Base-by-base conservation (phyloP, 2,797 vertebrate genomes). In the Avahi laniger region DNA sequence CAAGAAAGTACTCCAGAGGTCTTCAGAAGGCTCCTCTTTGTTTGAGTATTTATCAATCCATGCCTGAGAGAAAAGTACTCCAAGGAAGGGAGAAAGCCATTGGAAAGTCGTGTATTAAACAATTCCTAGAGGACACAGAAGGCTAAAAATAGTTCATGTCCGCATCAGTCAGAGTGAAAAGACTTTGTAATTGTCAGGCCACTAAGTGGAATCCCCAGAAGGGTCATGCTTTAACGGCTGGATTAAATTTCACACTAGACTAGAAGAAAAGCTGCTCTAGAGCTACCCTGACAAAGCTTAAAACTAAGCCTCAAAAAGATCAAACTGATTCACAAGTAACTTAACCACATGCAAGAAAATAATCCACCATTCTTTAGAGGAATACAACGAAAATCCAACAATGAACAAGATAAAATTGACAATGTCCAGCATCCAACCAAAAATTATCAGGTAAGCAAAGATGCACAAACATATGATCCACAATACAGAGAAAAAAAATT, bases 311-410 rank as follows among this genome's bases (percentile, higher is more conserved):
- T 43, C 79, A 86, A 52, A 93, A 96, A 92, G 9, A 85, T 67
- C 46, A 91, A 84, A 72, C 7, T 20, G 28, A 89, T 41, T 54
- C 8, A 72, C 13, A 76, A 89, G 59, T 82, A 96, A 91, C 24
- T 73, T 79, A 92, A 82, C 17, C 35, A 0, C 33, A 93, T n/a
- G 7, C 15, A 95, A 88, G 33, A 95, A 94, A 69, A 28, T 52
- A 61, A 63, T 92, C 30, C 43, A 72, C 75, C 59, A 87, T 41
- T 92, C 33, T 59, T 87, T 87, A 85, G 48, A 78, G n/a, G 13
- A 93, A 48, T 91, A 46, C 13, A 91, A 95, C 8, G 91, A 81
- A 81, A 70, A 93, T 86, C n/a, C 67, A 85, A 52, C 11, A 91
- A 65, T 78, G 13, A 75, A 48, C 35, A 92, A 80, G 13, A 91